phyloP scores from a whole-genome alignment of 2,113 vertebrate species.

The Percopsis transmontana region DNA sequence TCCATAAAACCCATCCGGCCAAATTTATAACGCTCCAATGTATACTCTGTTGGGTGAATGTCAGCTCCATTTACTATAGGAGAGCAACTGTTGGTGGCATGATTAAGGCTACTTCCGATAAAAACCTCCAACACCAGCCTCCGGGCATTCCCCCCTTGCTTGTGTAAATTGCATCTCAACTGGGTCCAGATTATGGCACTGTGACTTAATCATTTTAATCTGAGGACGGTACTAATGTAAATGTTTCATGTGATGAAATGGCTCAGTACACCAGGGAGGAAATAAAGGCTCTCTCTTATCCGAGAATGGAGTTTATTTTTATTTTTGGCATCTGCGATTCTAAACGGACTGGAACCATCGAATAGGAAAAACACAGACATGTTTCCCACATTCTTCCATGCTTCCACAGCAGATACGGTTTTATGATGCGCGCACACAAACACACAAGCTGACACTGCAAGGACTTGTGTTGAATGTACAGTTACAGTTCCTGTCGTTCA shows the following conservation, averaged over 20 bases:
- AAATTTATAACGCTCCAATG: conserved; percentile 38
- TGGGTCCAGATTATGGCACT: conserved; percentile 24
- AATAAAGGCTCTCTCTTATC: no score
- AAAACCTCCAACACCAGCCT: background rate
- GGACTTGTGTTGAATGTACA: no score
- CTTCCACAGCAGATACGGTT: no score
- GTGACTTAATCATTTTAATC: conserved; percentile 21
- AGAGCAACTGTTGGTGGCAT: conserved; percentile 39
- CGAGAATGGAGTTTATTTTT: no score
- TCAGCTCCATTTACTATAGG: conserved; percentile 21
- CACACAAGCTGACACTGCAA: background rate
- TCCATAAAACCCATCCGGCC: conserved; percentile 41
- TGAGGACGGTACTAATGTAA: conserved; percentile 7
- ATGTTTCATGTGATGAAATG: conserved; percentile 10
- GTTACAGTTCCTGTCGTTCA: background rate
- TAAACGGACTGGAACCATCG: background rate
- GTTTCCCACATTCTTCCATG: background rate
- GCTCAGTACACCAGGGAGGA: background rate
- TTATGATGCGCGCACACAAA: background rate
- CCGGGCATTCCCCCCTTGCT: background rate
- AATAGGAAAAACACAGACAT: conserved; percentile 1
- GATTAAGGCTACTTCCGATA: conserved; percentile 22
- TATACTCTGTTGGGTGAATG: conserved; percentile 22
- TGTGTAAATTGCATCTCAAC: conserved; percentile 28
- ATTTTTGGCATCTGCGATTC: no score